Evolutionary conservation across 2,797 vertebrate genomes (phyloP).

Genomic region (Poeciliopsis paucimaculata): DNA sequence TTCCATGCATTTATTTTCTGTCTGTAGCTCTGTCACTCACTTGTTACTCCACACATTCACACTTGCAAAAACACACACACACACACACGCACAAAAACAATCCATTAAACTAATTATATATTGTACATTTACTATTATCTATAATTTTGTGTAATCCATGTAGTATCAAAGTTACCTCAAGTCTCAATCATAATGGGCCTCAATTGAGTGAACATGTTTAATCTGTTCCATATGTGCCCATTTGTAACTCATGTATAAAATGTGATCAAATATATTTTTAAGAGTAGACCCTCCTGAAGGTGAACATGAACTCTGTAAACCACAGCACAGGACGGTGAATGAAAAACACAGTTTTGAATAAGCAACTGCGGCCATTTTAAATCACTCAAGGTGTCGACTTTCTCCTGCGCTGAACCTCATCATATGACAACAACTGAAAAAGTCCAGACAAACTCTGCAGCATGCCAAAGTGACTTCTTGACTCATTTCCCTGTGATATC

Average conservation of each 20-base stretch:
- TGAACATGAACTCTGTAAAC: slow-evolving; percentile 53
- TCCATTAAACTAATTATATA: slow-evolving; percentile 49
- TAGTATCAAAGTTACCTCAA: slow-evolving; percentile 1
- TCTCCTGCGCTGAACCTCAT: slow-evolving; percentile 49
- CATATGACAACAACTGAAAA: slow-evolving; percentile 61
- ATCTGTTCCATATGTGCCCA: slow-evolving; percentile 14
- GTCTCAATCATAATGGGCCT: slow-evolving; percentile 45
- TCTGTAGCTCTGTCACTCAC: slow-evolving; percentile 29
- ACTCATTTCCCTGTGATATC: slow-evolving; percentile 56
- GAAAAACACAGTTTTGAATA: slow-evolving; percentile 75
- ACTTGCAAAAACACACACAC: slow-evolving; percentile 8
- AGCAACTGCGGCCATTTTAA: slow-evolving; percentile 72
- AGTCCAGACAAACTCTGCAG: slow-evolving; percentile 62
- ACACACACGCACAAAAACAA: slow-evolving; percentile 21
- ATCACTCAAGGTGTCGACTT: slow-evolving; percentile 69
- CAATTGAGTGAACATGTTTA: slow-evolving; percentile 1
- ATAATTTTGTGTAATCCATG: slow-evolving; percentile 7
- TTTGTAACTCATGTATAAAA: slow-evolving; percentile 34
- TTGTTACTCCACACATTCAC: slow-evolving; percentile 47
- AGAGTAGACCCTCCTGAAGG: slow-evolving; percentile 45
- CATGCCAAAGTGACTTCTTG: slow-evolving; percentile 57
- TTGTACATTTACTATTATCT: slow-evolving; percentile 19
- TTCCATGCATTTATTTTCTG: slow-evolving; percentile 40
- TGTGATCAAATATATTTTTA: slow-evolving; percentile 41
- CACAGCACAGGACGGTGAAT: slow-evolving; percentile 49